phyloP scores from a whole-genome alignment of 2,113 vertebrate genomes.

The Chelonoidis abingdonii region DNA sequence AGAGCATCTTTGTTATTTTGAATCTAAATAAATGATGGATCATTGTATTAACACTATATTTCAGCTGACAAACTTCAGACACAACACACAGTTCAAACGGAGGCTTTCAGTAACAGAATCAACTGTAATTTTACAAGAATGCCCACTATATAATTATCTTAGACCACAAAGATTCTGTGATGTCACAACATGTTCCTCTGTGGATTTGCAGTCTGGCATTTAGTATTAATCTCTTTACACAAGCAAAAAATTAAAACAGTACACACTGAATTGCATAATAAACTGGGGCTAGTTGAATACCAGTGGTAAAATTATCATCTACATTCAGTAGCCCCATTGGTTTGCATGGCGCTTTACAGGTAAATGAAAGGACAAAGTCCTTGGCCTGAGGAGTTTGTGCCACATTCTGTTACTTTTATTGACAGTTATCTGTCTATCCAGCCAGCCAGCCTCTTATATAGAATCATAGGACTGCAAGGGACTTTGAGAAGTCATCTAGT shows the following conservation, averaged over 20 bases:
- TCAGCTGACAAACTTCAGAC: constrained; percentile 27
- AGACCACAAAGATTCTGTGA: not conserved
- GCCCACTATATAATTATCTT: constrained; percentile 26
- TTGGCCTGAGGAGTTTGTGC: not conserved
- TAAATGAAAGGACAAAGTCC: not conserved
- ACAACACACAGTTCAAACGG: constrained; percentile 18
- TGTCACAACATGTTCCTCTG: not conserved
- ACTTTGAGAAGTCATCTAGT: too few relatives aligned
- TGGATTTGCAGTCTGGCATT: constrained; percentile 22
- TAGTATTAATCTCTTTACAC: constrained; percentile 20
- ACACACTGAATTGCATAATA: constrained; percentile 31
- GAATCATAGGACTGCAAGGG: too few relatives aligned
- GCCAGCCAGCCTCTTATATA: not conserved
- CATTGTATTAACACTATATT: not conserved
- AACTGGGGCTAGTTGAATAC: not conserved
- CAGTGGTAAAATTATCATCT: not conserved
- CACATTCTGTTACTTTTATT: not conserved
- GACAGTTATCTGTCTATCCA: not conserved
- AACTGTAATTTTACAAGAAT: constrained; percentile 10
- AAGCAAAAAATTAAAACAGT: constrained; percentile 24
- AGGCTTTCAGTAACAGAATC: constrained; percentile 23
- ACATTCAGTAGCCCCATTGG: accelerated
- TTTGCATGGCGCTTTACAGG: not conserved
- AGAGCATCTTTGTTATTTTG: not conserved
- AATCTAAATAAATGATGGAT: constrained; percentile 41